These are phyloP conservation scores for Cyanoderma ruficeps DNA, from an alignment of 2,113 vertebrate genomes.

Conservation along the genomic window DNA sequence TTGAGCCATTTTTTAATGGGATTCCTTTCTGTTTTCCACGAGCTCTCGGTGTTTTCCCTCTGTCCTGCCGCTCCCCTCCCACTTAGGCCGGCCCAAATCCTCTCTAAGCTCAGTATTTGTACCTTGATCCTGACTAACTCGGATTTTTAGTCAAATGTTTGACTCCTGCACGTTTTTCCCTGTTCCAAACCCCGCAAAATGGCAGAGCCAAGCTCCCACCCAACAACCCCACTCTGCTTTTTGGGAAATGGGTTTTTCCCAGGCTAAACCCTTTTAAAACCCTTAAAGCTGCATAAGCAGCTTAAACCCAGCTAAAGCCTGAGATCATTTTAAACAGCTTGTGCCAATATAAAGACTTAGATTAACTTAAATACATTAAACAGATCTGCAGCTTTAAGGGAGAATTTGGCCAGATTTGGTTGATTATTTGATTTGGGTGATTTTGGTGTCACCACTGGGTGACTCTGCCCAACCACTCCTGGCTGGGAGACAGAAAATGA, in stretches of 20 bases:
- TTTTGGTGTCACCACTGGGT: background rate
- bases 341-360: constrained; percentile 54
- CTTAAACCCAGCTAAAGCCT: constrained; percentile 56
- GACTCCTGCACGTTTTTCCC: rapidly evolving
- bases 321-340: constrained; percentile 69
- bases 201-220: background rate
- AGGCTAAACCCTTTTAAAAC: constrained; percentile 58
- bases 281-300: constrained; percentile 61
- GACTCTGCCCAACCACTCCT: background rate
- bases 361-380: constrained; percentile 63
- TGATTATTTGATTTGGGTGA: background rate
- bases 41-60: background rate
- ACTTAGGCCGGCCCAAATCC: background rate
- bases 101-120: background rate
- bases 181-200: rapidly evolving
- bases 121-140: background rate
- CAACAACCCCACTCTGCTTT: background rate
- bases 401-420: constrained; percentile 14
- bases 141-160: background rate
- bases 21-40: rapidly evolving
- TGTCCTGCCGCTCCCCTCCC: background rate
- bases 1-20: background rate
- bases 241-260: constrained; percentile 29
- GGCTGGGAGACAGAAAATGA: background rate
- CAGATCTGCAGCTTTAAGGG: constrained; percentile 49